Conservation (phyloP, 2,797 vertebrate genomes). For the Macroramphosus scolopax region DNA sequence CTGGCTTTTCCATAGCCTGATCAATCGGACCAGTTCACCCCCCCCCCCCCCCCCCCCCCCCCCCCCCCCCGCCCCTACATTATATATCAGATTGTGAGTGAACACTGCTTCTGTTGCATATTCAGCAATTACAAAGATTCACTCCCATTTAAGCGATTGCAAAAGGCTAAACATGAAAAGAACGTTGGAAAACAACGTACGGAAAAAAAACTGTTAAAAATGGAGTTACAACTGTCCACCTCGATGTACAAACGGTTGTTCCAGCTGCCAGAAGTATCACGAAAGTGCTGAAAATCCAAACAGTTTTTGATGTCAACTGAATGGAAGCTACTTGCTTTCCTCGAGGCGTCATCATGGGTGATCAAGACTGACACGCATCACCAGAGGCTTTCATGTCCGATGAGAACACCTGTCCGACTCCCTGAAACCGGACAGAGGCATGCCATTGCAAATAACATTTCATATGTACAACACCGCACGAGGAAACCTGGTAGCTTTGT, state of each 20-base stretch:
- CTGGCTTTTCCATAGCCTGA: too few relatives aligned
- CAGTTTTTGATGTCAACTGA: constrained; percentile 57
- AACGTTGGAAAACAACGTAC: background rate
- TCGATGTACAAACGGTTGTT: constrained; percentile 32
- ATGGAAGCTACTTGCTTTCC: constrained; percentile 53
- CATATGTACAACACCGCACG: constrained; percentile 30
- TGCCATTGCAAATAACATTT: constrained; percentile 66
- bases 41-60: too few relatives aligned
- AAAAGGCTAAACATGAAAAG: constrained; percentile 5
- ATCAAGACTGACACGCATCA: constrained; percentile 75
- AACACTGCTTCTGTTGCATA: too few relatives aligned
- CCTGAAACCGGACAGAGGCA: constrained; percentile 56
- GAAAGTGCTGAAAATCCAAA: constrained; percentile 72
- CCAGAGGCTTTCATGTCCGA: constrained; percentile 73
- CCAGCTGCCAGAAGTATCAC: constrained; percentile 49
- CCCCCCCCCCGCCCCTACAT: too few relatives aligned
- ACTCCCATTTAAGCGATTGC: too few relatives aligned
- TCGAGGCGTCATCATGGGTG: constrained; percentile 60
- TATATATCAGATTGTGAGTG: too few relatives aligned
- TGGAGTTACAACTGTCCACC: background rate
- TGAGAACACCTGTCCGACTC: constrained; percentile 76
- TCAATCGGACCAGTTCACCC: too few relatives aligned
- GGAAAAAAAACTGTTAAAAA: constrained; percentile 8
- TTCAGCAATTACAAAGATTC: too few relatives aligned
- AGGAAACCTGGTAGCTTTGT: constrained; percentile 17